Evolutionary conservation across 2,113 vertebrate genomes (phyloP), one percentile per base, ranked within the genome.

Genomic region (Macheiramphus alcinus): DNA sequence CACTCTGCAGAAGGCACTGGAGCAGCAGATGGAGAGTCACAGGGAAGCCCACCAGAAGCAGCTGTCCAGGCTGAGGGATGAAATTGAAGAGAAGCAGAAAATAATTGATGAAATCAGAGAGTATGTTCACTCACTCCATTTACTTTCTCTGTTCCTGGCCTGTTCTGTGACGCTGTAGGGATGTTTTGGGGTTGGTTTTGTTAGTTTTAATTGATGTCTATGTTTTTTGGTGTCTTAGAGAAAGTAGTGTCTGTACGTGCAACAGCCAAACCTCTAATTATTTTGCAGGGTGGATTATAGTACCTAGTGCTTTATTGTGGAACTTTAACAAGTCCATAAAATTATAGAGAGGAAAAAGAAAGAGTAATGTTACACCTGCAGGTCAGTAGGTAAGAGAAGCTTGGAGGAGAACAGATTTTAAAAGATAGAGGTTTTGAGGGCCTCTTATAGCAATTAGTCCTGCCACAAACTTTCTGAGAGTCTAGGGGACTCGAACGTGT

Each of bases 21-120:
- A 99, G 96, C 98, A 99, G 97, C 99, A 99, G 98, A 99, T 99
- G 98, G 99, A 99, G 97, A 98, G 96, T 72, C 99, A 99, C 97
- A 97, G 98, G 97, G 99, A 99, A 97, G 98, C 98, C 43, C 99
- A 99, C 94, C 99, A 99, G 98, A 99, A 98, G 97, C 99, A 99
- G 98, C 98, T 99, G 94, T 98, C 98, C 93, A 98, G 99, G 48
- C 98, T 99, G 81, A 97, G 99, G 25, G 99, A 99, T 22, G 99
- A 99, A 72, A 99, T 99, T 22, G 98, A 99, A 53, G 99, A 99
- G 97, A 99, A 99, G 95, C 99, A 99, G 98, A 99, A 98, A 97
- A 98, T 98, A 95, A 98, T 99, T n/a, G 99, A 99, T 38, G 98
- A 99, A 91, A 99, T 99, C 85, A 98, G 98, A 90, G 99, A 99